Evolutionary conservation across 2,797 vertebrate genomes (phyloP).

Genomic region (Sorex maritimensis): DNA sequence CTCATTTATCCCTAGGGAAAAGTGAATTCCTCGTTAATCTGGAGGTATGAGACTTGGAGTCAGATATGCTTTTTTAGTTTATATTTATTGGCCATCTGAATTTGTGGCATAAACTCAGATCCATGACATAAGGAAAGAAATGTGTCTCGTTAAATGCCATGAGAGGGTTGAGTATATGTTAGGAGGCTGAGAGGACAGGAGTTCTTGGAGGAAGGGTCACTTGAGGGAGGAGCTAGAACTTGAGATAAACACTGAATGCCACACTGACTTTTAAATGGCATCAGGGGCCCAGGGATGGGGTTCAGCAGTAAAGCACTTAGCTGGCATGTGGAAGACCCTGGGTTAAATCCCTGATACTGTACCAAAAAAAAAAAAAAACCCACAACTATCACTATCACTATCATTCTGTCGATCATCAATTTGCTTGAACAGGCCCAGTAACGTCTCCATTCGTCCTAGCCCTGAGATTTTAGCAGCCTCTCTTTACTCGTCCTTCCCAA

Average conservation of each 20-base stretch:
- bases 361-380: too few relatives aligned
- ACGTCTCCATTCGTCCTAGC: too few relatives aligned
- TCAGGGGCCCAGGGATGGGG: too few relatives aligned
- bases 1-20: background rate
- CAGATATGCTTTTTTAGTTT: constrained; percentile 6
- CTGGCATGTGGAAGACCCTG: too few relatives aligned
- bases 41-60: background rate
- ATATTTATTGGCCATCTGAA: background rate
- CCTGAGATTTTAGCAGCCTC: too few relatives aligned
- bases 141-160: background rate
- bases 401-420: too few relatives aligned
- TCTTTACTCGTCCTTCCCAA: too few relatives aligned
- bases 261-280: too few relatives aligned
- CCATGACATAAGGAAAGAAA: constrained; percentile 48
- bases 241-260: background rate
- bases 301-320: too few relatives aligned
- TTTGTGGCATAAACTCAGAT: constrained; percentile 7
- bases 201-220: background rate
- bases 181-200: background rate
- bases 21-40: background rate
- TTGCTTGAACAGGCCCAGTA: too few relatives aligned
- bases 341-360: too few relatives aligned
- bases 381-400: too few relatives aligned
- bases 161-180: background rate
- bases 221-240: background rate